phyloP scores from a whole-genome alignment of 1,140 invertebrate species.

The Drosophila watanabei region DNA sequence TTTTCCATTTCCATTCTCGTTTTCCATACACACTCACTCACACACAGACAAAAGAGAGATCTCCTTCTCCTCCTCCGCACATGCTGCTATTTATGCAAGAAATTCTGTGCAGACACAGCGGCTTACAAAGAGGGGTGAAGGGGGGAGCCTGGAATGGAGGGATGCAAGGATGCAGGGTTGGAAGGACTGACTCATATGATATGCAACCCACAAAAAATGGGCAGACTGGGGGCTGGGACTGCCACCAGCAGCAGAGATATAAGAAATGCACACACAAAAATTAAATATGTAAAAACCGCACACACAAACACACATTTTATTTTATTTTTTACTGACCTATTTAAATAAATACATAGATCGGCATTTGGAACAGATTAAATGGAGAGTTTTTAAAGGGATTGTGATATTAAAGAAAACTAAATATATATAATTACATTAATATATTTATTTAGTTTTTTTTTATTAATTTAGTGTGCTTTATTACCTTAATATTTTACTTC shows the following conservation, averaged over 20 bases:
- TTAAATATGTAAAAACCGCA: slow-evolving; percentile 7
- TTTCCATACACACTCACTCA: slow-evolving; percentile 5
- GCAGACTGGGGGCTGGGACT: slow-evolving; percentile 14
- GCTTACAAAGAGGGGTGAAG: slow-evolving; percentile 50
- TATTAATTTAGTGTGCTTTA: too few species aligned
- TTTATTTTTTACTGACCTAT: slow-evolving; percentile 6
- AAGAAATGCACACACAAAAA: slow-evolving; percentile 27
- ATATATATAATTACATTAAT: neutral
- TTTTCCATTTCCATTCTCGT: slow-evolving; percentile 36
- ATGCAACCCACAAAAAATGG: slow-evolving; percentile 44
- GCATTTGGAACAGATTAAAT: neutral
- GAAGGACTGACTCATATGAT: slow-evolving; percentile 61
- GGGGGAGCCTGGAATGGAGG: too few species aligned
- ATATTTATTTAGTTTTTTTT: too few species aligned
- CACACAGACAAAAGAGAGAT: slow-evolving; percentile 22
- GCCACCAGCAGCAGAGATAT: slow-evolving; percentile 26
- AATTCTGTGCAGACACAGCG: slow-evolving; percentile 68
- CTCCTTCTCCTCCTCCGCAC: slow-evolving; percentile 48
- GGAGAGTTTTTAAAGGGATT: neutral
- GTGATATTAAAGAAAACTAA: neutral
- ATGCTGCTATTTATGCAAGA: slow-evolving; percentile 78
- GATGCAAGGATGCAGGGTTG: neutral
- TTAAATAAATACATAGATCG: slow-evolving; percentile 1
- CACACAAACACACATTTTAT: neutral
- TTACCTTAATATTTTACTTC: too few species aligned